phyloP scores from a whole-genome alignment of 2,888 invertebrate genomes.

The Nomada goodeniana region DNA sequence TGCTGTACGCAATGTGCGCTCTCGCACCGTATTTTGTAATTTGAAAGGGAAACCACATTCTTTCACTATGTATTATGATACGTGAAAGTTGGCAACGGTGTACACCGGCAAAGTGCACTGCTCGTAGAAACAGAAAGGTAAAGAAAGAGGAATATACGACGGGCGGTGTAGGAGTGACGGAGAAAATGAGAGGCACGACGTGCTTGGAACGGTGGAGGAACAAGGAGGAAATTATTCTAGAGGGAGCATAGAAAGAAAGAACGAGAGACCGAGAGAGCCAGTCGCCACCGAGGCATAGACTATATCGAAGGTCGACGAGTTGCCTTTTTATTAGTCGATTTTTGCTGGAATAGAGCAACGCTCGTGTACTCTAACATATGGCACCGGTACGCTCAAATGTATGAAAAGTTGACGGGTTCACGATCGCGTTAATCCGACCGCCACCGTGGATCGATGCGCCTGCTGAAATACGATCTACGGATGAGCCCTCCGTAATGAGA shows the following conservation, averaged over 20 bases:
- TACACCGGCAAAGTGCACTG: constrained; percentile 59
- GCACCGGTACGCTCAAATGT: constrained; percentile 63
- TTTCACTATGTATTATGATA: constrained; percentile 83
- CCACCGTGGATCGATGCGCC: constrained; percentile 50
- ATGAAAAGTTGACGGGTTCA: constrained; percentile 63
- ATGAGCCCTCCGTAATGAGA: background rate
- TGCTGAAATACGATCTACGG: constrained; percentile 4
- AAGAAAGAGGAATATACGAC: constrained; percentile 31
- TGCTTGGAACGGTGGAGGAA: constrained; percentile 24
- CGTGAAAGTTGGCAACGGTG: constrained; percentile 82
- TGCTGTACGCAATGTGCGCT: constrained; percentile 51
- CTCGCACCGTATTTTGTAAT: constrained; percentile 81
- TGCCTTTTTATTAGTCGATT: constrained; percentile 77
- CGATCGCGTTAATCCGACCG: constrained; percentile 58
- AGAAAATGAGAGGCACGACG: constrained; percentile 25
- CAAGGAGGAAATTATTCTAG: background rate
- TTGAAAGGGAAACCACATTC: constrained; percentile 84
- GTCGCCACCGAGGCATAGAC: constrained; percentile 69
- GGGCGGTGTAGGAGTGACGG: constrained; percentile 26
- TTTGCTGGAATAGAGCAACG: constrained; percentile 75
- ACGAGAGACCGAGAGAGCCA: constrained; percentile 49
- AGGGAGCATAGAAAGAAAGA: constrained; percentile 19
- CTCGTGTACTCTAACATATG: constrained; percentile 74
- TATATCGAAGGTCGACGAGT: constrained; percentile 82
- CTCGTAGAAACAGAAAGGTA: constrained; percentile 44